Percentiles rank a stretch among this genome's conserved stretches.
Conservation (phyloP, 2,888 invertebrate genomes). For the Abrostola tripartita region DNA sequence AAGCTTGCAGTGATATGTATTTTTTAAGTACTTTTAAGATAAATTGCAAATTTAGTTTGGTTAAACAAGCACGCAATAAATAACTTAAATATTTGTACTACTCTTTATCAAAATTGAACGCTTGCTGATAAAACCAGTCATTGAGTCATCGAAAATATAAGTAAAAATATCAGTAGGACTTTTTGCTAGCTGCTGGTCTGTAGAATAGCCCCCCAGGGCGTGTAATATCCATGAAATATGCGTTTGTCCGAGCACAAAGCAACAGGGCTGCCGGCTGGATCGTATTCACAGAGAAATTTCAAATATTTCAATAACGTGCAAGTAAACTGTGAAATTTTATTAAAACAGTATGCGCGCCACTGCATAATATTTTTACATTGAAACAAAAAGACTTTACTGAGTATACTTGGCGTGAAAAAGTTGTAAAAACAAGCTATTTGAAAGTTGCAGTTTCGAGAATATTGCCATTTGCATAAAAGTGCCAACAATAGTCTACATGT, state of each 20-base stretch:
- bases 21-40: too few relatives aligned
- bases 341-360: conserved; percentile 48
- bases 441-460: conserved; percentile 25
- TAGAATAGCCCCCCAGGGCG: conserved; percentile 61
- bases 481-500: neutral
- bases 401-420: conserved; percentile 29
- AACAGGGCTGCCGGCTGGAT: conserved; percentile 59
- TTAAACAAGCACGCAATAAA: too few relatives aligned
- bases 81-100: neutral
- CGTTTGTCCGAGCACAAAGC: conserved; percentile 72
- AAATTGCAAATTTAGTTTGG: too few relatives aligned
- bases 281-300: conserved; percentile 65
- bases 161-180: conserved; percentile 50
- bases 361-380: conserved; percentile 39
- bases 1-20: too few relatives aligned
- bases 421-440: conserved; percentile 34
- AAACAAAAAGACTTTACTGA: conserved; percentile 38
- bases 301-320: conserved; percentile 75
- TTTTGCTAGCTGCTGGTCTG: conserved; percentile 46
- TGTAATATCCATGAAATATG: conserved; percentile 74
- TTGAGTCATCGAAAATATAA: conserved; percentile 49
- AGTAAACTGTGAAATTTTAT: conserved; percentile 61
- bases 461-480: conserved; percentile 10
- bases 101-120: conserved; percentile 13
- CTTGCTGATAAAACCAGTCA: conserved; percentile 7